These are phyloP conservation scores for Archivesica marissinica DNA, from an alignment of 1,140 invertebrate species.

Conservation along the genomic window DNA sequence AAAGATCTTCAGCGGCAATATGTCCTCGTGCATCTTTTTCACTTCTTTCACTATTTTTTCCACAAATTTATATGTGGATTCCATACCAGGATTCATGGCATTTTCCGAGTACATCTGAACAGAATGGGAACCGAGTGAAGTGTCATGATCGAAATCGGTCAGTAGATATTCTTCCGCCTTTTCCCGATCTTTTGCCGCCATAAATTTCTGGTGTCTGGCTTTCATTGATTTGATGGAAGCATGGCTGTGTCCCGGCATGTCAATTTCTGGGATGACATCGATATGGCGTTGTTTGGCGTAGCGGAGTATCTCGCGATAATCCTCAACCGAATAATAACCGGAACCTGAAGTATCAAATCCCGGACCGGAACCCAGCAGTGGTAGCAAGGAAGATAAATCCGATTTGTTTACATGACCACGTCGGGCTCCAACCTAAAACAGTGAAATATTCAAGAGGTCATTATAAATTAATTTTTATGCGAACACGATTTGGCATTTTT, in stretches of 20 bases:
- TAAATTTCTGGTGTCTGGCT: slow-evolving; percentile 68
- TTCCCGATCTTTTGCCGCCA: slow-evolving; percentile 59
- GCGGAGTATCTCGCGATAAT: slow-evolving; percentile 77
- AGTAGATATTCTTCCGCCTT: slow-evolving; percentile 75
- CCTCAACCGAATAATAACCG: slow-evolving; percentile 74
- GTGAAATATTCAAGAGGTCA: no score
- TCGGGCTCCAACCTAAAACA: slow-evolving; percentile 77
- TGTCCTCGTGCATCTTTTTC: slow-evolving; percentile 74
- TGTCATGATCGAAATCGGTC: slow-evolving; percentile 67
- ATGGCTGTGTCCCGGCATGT: slow-evolving; percentile 82
- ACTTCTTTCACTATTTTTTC: slow-evolving; percentile 77
- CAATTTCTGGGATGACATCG: slow-evolving; percentile 82
- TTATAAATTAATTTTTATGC: no score
- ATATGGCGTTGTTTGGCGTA: slow-evolving; percentile 78
- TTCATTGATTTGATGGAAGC: slow-evolving; percentile 81
- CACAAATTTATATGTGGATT: slow-evolving; percentile 79
- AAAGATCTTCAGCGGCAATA: slow-evolving; percentile 75
- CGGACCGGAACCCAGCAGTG: slow-evolving; percentile 79
- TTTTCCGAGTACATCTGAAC: slow-evolving; percentile 80
- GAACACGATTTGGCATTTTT: no score
- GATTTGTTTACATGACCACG: slow-evolving; percentile 75
- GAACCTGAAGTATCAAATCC: slow-evolving; percentile 70
- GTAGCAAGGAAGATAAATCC: slow-evolving; percentile 75
- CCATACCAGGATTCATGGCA: slow-evolving; percentile 80
- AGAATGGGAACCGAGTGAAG: slow-evolving; percentile 62